Evolutionary conservation across 2,888 invertebrate genomes (phyloP).

Genomic region (Colostygia pectinataria): DNA sequence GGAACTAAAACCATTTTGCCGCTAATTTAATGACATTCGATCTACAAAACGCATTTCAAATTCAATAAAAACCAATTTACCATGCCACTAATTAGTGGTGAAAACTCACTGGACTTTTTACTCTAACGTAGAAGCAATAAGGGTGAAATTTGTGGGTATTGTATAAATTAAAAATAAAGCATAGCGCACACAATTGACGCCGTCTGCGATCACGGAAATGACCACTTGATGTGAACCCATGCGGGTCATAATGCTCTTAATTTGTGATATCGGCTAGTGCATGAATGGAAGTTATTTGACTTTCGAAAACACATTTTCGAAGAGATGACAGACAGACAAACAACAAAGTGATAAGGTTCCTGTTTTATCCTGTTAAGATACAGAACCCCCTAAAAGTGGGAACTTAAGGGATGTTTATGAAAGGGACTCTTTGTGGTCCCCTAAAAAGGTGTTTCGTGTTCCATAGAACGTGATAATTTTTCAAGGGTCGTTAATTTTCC

Average conservation of each 20-base stretch:
- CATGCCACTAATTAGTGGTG: conserved; percentile 37
- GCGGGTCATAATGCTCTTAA: conserved; percentile 56
- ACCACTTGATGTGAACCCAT: conserved; percentile 57
- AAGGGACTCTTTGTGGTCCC: not conserved
- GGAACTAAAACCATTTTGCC: conserved; percentile 27
- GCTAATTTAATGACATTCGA: conserved; percentile 23
- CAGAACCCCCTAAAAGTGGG: too few relatives aligned
- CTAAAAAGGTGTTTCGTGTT: conserved; percentile 7
- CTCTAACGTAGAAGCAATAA: conserved; percentile 8
- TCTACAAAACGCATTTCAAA: conserved; percentile 44
- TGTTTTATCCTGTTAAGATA: too few relatives aligned
- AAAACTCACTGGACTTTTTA: conserved; percentile 23
- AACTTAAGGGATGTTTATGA: not conserved
- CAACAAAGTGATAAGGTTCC: too few relatives aligned
- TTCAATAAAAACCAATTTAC: conserved; percentile 38
- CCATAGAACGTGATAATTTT: conserved; percentile 2
- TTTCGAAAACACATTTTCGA: too few relatives aligned
- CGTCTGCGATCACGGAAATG: conserved; percentile 61
- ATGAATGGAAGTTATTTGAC: conserved; percentile 9
- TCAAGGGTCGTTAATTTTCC: not conserved
- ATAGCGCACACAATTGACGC: conserved; percentile 56
- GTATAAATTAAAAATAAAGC: conserved; percentile 48
- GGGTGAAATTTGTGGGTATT: conserved; percentile 9
- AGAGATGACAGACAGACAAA: too few relatives aligned
- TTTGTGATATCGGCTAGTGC: conserved; percentile 36